phyloP scores from a whole-genome alignment of 2,797 vertebrate species.

The Lagorchestes hirsutus region DNA sequence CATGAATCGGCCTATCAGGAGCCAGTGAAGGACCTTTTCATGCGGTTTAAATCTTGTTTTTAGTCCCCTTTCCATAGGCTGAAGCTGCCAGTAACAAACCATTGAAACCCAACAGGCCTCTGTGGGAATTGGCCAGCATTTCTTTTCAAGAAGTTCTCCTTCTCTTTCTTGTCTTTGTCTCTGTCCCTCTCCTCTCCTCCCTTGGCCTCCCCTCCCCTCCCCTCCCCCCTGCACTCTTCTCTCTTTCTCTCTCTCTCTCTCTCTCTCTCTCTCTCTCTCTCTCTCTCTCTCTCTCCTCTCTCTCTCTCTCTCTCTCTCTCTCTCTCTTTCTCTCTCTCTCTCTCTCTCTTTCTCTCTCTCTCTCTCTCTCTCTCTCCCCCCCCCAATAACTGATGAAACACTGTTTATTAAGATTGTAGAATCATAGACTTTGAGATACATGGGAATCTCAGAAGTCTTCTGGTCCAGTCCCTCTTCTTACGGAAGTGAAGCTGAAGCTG shows the following conservation, averaged over 20 bases:
- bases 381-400: too few species aligned
- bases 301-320: too few species aligned
- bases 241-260: too few species aligned
- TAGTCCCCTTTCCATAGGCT: background rate
- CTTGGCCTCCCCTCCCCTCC: too few species aligned
- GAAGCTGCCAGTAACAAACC: background rate
- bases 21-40: background rate
- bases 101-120: background rate
- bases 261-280: fast-evolving
- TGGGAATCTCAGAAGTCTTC: too few species aligned
- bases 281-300: too few species aligned
- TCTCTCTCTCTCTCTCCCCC: background rate
- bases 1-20: background rate
- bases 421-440: background rate
- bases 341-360: background rate
- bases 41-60: background rate
- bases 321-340: background rate
- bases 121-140: background rate
- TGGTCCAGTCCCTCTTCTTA: too few species aligned
- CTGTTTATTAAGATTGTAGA: background rate
- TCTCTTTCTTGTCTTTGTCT: background rate
- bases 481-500: background rate
- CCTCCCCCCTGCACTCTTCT: too few species aligned
- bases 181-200: background rate
- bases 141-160: background rate